Conservation (phyloP, 1,140 invertebrate species). For the Ceratina australensis region DNA sequence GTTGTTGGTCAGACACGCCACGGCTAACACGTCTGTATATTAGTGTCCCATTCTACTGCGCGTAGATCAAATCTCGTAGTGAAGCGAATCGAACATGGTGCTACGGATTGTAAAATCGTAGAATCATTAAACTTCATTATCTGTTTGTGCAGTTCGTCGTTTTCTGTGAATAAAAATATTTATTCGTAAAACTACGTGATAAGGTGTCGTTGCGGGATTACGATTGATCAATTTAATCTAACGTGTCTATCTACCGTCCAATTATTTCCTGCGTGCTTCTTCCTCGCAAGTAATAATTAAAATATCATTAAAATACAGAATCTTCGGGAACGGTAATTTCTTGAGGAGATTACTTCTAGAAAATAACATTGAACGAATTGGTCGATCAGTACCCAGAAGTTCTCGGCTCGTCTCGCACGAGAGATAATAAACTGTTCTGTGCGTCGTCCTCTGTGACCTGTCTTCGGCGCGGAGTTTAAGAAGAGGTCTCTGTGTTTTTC, state of each 20-base stretch:
- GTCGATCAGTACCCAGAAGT: not conserved
- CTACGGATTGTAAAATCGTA: not conserved
- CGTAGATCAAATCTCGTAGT: constrained; percentile 1
- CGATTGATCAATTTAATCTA: too few species aligned
- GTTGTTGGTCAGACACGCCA: constrained; percentile 16
- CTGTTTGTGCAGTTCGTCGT: not conserved
- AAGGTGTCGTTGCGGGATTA: too few species aligned
- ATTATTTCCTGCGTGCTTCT: too few species aligned
- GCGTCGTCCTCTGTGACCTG: not conserved
- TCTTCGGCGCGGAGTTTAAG: not conserved
- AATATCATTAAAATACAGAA: not conserved
- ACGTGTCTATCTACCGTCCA: too few species aligned
- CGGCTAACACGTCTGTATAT: constrained; percentile 11
- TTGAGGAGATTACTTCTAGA: not conserved
- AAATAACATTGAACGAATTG: not conserved
- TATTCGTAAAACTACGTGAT: not conserved
- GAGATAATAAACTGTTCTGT: not conserved
- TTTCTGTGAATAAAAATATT: not conserved
- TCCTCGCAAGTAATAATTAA: not conserved
- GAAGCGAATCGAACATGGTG: not conserved
- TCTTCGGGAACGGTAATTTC: too few species aligned
- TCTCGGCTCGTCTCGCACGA: not conserved
- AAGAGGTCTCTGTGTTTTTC: constrained; percentile 34
- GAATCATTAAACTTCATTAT: not conserved
- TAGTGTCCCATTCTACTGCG: not conserved